These are phyloP conservation scores for Clarias magur DNA, from an alignment of 2,113 vertebrate genomes.

Conservation along the genomic window DNA sequence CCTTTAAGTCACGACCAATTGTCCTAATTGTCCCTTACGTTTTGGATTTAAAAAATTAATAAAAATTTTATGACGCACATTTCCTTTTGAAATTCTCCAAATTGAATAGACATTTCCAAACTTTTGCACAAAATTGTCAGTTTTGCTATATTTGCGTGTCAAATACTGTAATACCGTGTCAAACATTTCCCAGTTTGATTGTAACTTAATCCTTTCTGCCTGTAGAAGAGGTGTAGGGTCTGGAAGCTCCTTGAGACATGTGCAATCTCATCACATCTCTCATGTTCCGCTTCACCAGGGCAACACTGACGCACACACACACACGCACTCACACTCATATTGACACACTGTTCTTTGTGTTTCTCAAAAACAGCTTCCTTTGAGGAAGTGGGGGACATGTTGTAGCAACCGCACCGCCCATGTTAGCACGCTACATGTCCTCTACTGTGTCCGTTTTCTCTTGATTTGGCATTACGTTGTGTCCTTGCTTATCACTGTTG, in stretches of 20 bases:
- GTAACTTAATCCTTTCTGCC: neutral
- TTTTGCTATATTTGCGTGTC: neutral
- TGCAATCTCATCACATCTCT: too few species aligned
- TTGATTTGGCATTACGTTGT: neutral
- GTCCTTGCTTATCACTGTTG: neutral
- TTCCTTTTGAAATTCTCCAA: neutral
- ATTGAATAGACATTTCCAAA: neutral
- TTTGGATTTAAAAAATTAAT: neutral
- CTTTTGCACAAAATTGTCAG: neutral
- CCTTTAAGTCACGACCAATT: neutral
- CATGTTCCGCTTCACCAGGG: neutral
- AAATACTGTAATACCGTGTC: too few species aligned
- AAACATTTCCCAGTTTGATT: neutral
- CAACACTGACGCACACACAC: neutral
- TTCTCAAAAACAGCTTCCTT: neutral
- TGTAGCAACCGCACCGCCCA: neutral
- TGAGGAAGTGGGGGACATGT: neutral
- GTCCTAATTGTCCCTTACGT: neutral
- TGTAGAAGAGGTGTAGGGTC: neutral
- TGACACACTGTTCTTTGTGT: neutral
- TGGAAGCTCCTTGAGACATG: neutral
- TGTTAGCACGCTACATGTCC: neutral
- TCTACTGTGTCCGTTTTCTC: neutral
- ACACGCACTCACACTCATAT: neutral
- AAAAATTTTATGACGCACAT: neutral